Percentiles rank a stretch among this genome's conserved stretches.
Conservation (phyloP, 2,888 invertebrate genomes). For the Cephus spinipes region DNA sequence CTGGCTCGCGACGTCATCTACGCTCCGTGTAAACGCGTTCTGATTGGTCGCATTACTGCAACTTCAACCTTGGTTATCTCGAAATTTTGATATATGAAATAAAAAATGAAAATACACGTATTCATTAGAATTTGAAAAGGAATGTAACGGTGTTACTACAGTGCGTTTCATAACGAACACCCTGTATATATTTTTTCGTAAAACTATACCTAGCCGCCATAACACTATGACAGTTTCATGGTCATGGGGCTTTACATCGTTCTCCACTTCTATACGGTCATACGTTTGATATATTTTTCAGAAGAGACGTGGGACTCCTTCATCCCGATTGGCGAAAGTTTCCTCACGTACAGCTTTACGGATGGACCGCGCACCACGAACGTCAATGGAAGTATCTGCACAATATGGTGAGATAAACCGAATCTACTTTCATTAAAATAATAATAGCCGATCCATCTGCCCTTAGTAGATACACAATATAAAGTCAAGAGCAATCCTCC, state of each 20-base stretch:
- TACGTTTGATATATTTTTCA: not conserved
- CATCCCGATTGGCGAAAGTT: constrained; percentile 22
- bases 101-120: too few species aligned
- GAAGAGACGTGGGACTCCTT: constrained; percentile 8
- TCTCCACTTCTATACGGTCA: not conserved
- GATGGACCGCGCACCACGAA: constrained; percentile 21
- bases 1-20: too few species aligned
- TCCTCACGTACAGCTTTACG: constrained; percentile 20
- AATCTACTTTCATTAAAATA: not conserved
- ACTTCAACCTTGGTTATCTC: too few species aligned
- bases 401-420: constrained; percentile 9
- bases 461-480: not conserved
- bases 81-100: too few species aligned
- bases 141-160: too few species aligned
- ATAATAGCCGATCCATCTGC: not conserved
- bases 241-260: not conserved
- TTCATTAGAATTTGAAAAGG: too few species aligned
- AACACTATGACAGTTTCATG: not conserved
- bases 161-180: too few species aligned
- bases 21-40: too few species aligned
- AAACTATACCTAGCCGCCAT: not conserved
- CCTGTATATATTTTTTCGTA: too few species aligned
- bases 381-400: constrained; percentile 12
- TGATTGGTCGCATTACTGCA: too few species aligned
- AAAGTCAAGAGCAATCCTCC: not conserved